Evolutionary conservation across 2,888 invertebrate species (phyloP), one percentile per base, ranked within the genome.

Genomic region (Cotesia congregata): DNA sequence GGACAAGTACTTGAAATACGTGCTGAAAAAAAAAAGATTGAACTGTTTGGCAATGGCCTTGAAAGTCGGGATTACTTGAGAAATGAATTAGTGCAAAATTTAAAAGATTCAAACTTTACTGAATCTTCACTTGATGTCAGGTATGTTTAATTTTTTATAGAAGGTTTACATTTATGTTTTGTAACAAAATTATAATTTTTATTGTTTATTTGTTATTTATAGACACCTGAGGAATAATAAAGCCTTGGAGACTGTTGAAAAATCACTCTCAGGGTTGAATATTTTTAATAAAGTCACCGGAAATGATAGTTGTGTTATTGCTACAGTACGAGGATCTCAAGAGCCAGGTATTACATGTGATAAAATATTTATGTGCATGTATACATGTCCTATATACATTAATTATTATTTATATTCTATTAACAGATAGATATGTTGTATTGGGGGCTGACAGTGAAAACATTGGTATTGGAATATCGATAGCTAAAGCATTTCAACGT

Each of bases 1-100:
- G 90, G 90, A 72, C 85, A 89, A 59, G 87, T 88, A 1, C 74
- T 88, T 3, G 84, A 88, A 40, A 76, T 83, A 41, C 85, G 85
- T 3, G 81, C 85, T 79, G 83, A 87, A 84, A 86, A 84, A 83
- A 83, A 79, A 71, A 80, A 86, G 74, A 69, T 83, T 77, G 81
- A 86, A 78, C 75, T 86, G 3, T 84, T 85, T 50, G 86, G 84
- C 15, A 89, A 88, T 72, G 88, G 88, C 1, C 81, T 88, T 5
- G 80, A 82, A 15, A 82, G 76, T 6, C 85, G 79, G 12, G 84
- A 84, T 50, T 77, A 87, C 30, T 76, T 88, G 68, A 86, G 85
- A 9, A 72, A 81, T 61, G 39, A 80, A 6, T 70, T 86, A 12
- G 76, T 86, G 20, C 78, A 82, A 12, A 79, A 82, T 39, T 72